These are phyloP conservation scores for Dendroctonus valens DNA, from an alignment of 1,140 invertebrate genomes.

Conservation along the genomic window DNA sequence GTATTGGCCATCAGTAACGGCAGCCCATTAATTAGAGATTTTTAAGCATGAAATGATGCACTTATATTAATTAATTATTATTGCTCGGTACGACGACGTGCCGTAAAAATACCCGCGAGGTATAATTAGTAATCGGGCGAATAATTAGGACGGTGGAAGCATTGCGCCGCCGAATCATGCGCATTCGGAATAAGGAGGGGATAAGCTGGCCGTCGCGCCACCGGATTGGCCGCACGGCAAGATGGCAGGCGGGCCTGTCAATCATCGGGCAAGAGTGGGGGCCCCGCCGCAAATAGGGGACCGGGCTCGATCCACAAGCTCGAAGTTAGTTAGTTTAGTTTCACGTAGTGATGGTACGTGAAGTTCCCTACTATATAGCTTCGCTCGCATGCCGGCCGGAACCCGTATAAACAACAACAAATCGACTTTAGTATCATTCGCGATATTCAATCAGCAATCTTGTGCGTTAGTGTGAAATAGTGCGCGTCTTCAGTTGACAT, in stretches of 20 bases:
- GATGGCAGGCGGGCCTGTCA: conserved; percentile 50
- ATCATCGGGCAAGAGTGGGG: conserved; percentile 41
- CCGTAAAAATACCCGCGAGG: conserved; percentile 51
- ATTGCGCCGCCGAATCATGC: not conserved
- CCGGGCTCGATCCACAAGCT: conserved; percentile 10
- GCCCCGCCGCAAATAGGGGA: conserved; percentile 38
- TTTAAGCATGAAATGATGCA: conserved; percentile 48
- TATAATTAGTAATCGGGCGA: conserved; percentile 51
- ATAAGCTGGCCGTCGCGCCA: conserved; percentile 21
- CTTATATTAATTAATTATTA: conserved; percentile 52
- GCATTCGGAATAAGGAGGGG: not conserved
- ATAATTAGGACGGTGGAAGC: conserved; percentile 44
- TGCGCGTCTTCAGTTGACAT: conserved; percentile 59
- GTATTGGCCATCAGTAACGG: not conserved
- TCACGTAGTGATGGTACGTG: not conserved
- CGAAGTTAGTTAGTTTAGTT: conserved; percentile 27
- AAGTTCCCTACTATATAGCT: not conserved
- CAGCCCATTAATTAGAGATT: conserved; percentile 46
- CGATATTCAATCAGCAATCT: too few species aligned
- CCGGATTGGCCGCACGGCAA: conserved; percentile 41
- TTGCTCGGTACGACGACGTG: conserved; percentile 43
- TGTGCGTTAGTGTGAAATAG: conserved; percentile 41
- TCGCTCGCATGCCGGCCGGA: not conserved
- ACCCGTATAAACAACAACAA: too few species aligned
- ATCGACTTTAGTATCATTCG: too few species aligned